Base-by-base conservation (phyloP, 92 coral and sea anemone species). In the Pocillopora grandis region DNA sequence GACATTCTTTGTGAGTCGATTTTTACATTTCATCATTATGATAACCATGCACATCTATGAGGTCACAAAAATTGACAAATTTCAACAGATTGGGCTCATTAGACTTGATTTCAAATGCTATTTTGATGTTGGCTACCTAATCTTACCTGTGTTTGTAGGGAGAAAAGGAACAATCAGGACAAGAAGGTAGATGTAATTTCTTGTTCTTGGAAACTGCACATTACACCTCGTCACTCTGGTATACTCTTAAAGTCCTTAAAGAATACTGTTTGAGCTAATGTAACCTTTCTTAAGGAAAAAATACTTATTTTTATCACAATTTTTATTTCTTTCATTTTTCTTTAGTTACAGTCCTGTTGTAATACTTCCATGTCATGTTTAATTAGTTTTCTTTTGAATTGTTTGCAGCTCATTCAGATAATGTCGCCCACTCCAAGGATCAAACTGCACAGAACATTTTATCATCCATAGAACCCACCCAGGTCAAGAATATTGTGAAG, bases 401-500 rank as follows among this genome's bases (percentile, higher is more conserved):
- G 9, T 60, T 59, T 59, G 1, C 12, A 71, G 85, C 61, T n/a
- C 76, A 70, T 1, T 71, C 86, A 74, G 49, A 33, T 63, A 62
- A 19, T 49, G 19, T 48, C 14, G 20, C 85, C 21, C 63, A 62
- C 10, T n/a, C 65, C 7, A 65, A 68, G 52, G 75, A 71, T 67
- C 91, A 87, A 74, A 36, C 77, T 33, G 91, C 74, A 12, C 89
- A 90, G 49, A 86, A 92, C 55, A 84, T 94, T 17, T 81, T 92
- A 66, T 83, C 90, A 31, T 83, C 94, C 5, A 82, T 96, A 21
- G 89, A 89, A 70, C 98, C 95, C 1, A 90, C 83, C 55, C 86
- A 92, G 37, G 90, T 96, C 59, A 96, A 94, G 65, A 90, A 84
- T 63, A 79, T 92, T 18, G 92, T 92, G 49, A 92, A 82, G 58